These are phyloP conservation scores for Drosophila baimaii DNA, from an alignment of 1,140 invertebrate species.

Conservation along the genomic window DNA sequence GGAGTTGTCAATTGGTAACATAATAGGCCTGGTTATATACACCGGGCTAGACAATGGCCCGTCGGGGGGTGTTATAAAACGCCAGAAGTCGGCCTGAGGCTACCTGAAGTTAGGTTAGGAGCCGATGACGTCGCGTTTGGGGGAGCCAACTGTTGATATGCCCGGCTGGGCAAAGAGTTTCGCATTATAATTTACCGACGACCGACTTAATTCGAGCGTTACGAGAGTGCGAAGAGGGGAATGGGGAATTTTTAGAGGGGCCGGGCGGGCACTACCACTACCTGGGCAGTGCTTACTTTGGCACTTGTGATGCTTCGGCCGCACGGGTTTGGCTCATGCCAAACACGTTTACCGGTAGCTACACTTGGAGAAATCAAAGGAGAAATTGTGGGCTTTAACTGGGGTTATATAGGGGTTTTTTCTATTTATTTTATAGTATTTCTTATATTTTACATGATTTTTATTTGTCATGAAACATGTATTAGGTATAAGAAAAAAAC, in stretches of 20 bases:
- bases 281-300: conserved; percentile 50
- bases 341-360: conserved; percentile 29
- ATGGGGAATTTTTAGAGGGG: not conserved
- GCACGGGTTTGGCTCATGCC: conserved; percentile 63
- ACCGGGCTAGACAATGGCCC: conserved; percentile 41
- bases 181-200: conserved; percentile 74
- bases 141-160: conserved; percentile 80
- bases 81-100: conserved; percentile 34
- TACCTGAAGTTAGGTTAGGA: conserved; percentile 19
- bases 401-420: not conserved
- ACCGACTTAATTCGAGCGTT: conserved; percentile 74
- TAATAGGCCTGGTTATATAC: conserved; percentile 40
- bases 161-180: conserved; percentile 75
- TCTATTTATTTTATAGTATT: not conserved
- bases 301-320: conserved; percentile 67
- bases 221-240: conserved; percentile 16
- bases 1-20: conserved; percentile 48
- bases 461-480: no score
- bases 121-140: conserved; percentile 7
- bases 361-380: conserved; percentile 1
- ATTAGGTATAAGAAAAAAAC: no score
- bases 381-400: not conserved
- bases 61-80: conserved; percentile 50
- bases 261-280: conserved; percentile 14
- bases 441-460: not conserved